Base-by-base conservation (phyloP, 1,140 invertebrate genomes). In the Caenorhabditis briggsae region DNA sequence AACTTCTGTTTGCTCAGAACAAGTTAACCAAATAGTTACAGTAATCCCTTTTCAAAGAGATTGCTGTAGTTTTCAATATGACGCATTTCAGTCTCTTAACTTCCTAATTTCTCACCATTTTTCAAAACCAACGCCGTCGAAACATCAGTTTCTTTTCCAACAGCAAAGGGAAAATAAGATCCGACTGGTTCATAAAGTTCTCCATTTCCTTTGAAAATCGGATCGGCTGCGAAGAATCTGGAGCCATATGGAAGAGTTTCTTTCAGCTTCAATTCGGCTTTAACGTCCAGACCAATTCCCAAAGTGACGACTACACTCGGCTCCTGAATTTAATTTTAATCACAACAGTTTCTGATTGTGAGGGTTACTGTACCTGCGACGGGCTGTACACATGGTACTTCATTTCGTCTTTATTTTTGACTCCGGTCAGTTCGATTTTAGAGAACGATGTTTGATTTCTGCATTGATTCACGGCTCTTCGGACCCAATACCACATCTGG, bases 141-240 rank as follows among this genome's bases (percentile, higher is more conserved):
- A 18, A 70, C 64, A 18, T 70, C 64, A 11, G 64, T 70, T 46
- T 70, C 64, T 46, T 85, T 85, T 20, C 84, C 84, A 70, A 85
- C 70, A 16, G 84, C 84, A 70, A 65, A 70, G 93, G 92, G 89
- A 78, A 23, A 59, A 83, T 48, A 58, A 5, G 41, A 25, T 16
- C 55, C 55, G 50, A 84, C 56, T 46, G 82, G 56, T n/a, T 85
- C 84, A 43, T 85, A 85, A 23, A 85, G 84, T 25, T 85, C 84
- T 70, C 53, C 48, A 20, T 85, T 85, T 48, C 84, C 84, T n/a
- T 46, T 48, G 41, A 70, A 64, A 25, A 53, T 64, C 25, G 84
- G 84, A 20, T 85, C 84, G 43, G 61, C 84, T 16, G 61, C 84
- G 43, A 70, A 53, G 84, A 85, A 85, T 64, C 61, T n/a, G 43